A percentile compares a stretch with the other conserved stretches of the same genome.
Conservation (phyloP, 2,888 invertebrate genomes). For the Plebejus anna region DNA sequence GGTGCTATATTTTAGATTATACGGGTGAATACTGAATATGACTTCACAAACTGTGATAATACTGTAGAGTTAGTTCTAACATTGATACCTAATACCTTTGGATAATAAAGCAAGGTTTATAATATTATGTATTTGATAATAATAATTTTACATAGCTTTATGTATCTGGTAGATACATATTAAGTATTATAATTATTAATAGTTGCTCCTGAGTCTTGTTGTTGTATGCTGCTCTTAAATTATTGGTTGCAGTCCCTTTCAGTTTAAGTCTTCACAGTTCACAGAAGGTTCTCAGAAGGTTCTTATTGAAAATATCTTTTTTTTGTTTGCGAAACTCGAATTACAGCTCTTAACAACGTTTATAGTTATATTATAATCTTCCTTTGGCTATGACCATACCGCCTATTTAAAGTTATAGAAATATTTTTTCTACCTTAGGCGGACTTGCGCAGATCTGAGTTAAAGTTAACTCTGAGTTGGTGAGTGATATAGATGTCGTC, state of each 20-base stretch:
- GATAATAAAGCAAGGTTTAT: not conserved
- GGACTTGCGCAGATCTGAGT: too few species aligned
- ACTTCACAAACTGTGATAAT: not conserved
- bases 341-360: too few species aligned
- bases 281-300: too few species aligned
- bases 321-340: too few species aligned
- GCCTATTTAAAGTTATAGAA: not conserved
- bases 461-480: not conserved
- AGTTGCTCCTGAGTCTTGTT: not conserved
- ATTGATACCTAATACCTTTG: not conserved
- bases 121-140: not conserved
- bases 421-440: not conserved
- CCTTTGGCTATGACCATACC: too few species aligned
- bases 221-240: too few species aligned
- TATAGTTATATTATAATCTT: too few species aligned
- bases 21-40: conserved; percentile 1
- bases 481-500: too few species aligned
- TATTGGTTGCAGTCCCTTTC: too few species aligned
- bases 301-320: too few species aligned
- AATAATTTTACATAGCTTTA: not conserved
- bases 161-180: not conserved
- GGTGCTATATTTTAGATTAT: not conserved
- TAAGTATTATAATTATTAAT: not conserved
- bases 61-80: not conserved
- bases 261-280: too few species aligned